phyloP scores from a whole-genome alignment of 2,888 invertebrate species.

The Heliconius aoede region DNA sequence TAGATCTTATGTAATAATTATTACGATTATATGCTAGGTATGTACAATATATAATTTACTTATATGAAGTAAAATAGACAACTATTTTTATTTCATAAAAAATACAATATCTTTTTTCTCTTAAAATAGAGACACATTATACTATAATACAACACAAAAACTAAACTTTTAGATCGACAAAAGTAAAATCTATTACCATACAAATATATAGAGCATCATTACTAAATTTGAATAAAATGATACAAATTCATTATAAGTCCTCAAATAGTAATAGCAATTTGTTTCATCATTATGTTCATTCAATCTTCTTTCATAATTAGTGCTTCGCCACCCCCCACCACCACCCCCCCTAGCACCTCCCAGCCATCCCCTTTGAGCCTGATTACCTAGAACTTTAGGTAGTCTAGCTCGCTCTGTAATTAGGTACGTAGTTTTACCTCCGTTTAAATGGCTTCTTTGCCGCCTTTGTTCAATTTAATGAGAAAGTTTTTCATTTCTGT shows the following conservation, averaged over 20 bases:
- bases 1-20: neutral
- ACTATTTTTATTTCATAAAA: neutral
- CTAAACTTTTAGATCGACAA: neutral
- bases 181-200: neutral
- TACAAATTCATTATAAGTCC: conserved; percentile 20
- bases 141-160: no score
- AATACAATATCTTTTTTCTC: neutral
- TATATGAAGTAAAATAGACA: no score
- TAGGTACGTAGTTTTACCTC: conserved; percentile 57
- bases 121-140: no score
- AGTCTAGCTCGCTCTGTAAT: conserved; percentile 62
- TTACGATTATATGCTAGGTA: neutral
- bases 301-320: conserved; percentile 83
- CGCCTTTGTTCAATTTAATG: conserved; percentile 44
- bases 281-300: conserved; percentile 62
- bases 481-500: conserved; percentile 39
- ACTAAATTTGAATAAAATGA: neutral
- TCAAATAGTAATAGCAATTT: conserved; percentile 25
- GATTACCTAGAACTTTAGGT: conserved; percentile 75
- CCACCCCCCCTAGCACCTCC: conserved; percentile 51
- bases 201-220: neutral
- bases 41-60: no score
- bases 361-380: conserved; percentile 56
- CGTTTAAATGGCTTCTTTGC: conserved; percentile 49
- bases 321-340: conserved; percentile 66